These are phyloP conservation scores for Laupala kohalensis DNA, from an alignment of 1,140 invertebrate genomes.

Conservation along the genomic window DNA sequence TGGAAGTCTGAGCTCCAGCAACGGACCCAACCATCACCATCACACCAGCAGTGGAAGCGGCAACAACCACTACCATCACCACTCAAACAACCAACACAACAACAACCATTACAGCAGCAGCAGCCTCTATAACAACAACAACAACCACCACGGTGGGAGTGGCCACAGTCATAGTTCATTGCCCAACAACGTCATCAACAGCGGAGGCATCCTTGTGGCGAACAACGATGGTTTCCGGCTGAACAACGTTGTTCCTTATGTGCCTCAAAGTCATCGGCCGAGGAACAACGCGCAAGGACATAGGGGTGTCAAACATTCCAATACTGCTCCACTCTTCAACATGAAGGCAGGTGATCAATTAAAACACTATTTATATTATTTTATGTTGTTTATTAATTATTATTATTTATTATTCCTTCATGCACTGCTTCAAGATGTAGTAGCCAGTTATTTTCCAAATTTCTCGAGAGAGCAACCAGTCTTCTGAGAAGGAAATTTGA, in stretches of 20 bases:
- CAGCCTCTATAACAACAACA: background rate
- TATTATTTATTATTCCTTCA: no score
- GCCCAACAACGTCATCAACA: background rate
- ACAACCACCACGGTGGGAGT: background rate
- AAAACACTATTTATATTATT: no score
- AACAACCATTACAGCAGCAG: background rate
- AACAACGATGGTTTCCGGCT: background rate
- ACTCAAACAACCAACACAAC: background rate
- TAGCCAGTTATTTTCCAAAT: no score
- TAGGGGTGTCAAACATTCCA: background rate
- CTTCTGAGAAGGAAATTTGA: no score
- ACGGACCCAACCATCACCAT: no score
- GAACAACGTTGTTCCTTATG: background rate
- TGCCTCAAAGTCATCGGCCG: background rate
- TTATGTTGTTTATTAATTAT: no score
- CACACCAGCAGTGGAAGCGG: no score
- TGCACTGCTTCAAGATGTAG: no score
- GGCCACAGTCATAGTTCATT: no score
- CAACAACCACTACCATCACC: background rate
- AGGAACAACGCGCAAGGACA: background rate
- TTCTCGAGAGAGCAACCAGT: no score
- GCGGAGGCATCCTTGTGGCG: background rate
- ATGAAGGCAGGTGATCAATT: no score
- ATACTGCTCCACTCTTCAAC: background rate
- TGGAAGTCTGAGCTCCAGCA: no score